Evolutionary conservation across 2,888 invertebrate genomes (phyloP), one percentile per base, ranked within the genome.

Genomic region (Brachynemurus nebulosus): DNA sequence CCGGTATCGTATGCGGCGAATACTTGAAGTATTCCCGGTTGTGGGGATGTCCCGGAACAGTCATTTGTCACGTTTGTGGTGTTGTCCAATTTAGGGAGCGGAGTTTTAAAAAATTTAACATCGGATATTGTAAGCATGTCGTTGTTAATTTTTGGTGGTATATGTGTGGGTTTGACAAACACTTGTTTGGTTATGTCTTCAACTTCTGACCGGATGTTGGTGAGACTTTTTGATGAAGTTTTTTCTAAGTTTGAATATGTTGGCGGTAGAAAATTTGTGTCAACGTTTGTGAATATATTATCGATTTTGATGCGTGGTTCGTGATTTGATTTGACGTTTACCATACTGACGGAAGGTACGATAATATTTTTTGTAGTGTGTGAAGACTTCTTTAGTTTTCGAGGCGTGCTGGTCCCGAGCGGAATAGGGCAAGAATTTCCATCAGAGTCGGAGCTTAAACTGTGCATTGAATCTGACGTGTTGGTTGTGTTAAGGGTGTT

Each of bases 1-100:
- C 96, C 96, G 0, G 92, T 93, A 53, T 95, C 89, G 63, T 96
- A 97, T 0, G 96, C 95, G 5, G 95, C 93, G 59, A 85, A 95
- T 6, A 97, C 92, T 71, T 95, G 78, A 6, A 44, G 25, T n/a
- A 44, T 37, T 14, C 44, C 44, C 3, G 44, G 38, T 38, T 37
- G 44, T 2, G 44, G 37, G 7, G 44, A 37, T 11, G 43, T 23
- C 11, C 17, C 16, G 12, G 18, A 16, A 64, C 48, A 47, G 64
- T 65, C 9, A 63, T 64, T 4, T 57, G 51, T 40, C 2, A 30
- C 16, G 3, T 56, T 53, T 37, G 56, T 54, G 19, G 51, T 47
- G 6, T 47, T 49, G 12, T 52, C 51, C 2, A 47, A 47, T 16
- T 50, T 44, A 27, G 40, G 41, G 16, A 50, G 45, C 19, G 61